phyloP scores from a whole-genome alignment of 2,797 vertebrate species.

The Premnoplex brunnescens region DNA sequence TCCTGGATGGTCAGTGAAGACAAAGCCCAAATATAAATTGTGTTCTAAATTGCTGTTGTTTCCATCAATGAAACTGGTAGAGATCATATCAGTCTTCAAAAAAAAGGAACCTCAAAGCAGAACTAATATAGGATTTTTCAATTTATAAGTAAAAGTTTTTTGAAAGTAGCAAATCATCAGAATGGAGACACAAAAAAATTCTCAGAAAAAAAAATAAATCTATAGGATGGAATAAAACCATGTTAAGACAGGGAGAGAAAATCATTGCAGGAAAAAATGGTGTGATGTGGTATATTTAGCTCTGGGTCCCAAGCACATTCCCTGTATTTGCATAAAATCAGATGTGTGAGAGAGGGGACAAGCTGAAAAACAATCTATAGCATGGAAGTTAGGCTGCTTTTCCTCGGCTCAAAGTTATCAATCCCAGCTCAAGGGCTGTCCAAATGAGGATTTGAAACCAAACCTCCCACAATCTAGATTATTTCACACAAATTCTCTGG shows the following conservation, averaged over 20 bases:
- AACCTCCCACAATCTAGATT: not conserved
- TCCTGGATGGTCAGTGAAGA: not conserved
- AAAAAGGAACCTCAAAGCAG: not conserved
- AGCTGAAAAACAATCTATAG: not conserved
- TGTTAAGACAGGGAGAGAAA: not conserved
- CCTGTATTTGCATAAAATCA: not conserved
- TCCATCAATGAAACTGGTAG: not conserved
- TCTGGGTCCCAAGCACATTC: not conserved
- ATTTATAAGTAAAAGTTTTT: not conserved
- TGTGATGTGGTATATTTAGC: rapidly evolving
- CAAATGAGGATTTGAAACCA: not conserved
- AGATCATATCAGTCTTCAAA: not conserved
- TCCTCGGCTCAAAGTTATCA: not conserved
- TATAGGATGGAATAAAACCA: not conserved
- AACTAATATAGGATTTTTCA: not conserved
- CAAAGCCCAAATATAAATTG: not conserved
- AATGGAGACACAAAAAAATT: not conserved
- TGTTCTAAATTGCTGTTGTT: not conserved
- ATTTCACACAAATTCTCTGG: not conserved
- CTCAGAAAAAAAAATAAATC: not conserved
- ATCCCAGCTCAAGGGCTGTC: not conserved
- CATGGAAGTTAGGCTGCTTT: not conserved
- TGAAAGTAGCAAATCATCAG: not conserved
- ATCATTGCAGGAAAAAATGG: not conserved
- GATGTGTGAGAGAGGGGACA: not conserved